These are phyloP conservation scores for Porites australiensis DNA, from an alignment of 64 coral and sea anemone genomes.

Conservation along the genomic window DNA sequence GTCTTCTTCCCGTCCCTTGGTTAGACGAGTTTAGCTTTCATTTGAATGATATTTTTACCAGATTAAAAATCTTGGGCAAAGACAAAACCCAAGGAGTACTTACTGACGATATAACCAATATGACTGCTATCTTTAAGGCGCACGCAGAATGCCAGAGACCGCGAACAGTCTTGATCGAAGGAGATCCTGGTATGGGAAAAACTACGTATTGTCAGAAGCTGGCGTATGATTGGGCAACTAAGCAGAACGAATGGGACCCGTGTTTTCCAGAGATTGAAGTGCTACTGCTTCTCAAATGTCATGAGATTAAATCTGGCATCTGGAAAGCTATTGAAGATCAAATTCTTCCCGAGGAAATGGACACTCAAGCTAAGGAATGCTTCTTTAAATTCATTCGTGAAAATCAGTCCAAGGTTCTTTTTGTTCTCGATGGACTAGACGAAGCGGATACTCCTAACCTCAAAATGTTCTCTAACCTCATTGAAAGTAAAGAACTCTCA, in stretches of 20 bases:
- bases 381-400: slow-evolving; percentile 18
- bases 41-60: neutral
- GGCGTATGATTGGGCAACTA: slow-evolving; percentile 29
- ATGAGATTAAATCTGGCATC: slow-evolving; percentile 8
- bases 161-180: slow-evolving; percentile 22
- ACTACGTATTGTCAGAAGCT: slow-evolving; percentile 14
- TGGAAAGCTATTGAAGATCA: slow-evolving; percentile 44
- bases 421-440: slow-evolving; percentile 39
- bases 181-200: slow-evolving; percentile 38
- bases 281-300: slow-evolving; percentile 36
- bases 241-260: neutral
- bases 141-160: neutral
- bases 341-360: slow-evolving; percentile 27
- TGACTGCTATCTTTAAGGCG: neutral
- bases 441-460: neutral
- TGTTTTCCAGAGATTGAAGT: slow-evolving; percentile 38
- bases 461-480: neutral
- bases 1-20: neutral
- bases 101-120: neutral
- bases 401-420: slow-evolving; percentile 25
- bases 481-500: neutral
- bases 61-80: neutral
- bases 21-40: neutral
- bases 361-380: neutral
- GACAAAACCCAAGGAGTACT: neutral